Conservation (phyloP, 2,797 vertebrate genomes). For the Rhinophrynus dorsalis region DNA sequence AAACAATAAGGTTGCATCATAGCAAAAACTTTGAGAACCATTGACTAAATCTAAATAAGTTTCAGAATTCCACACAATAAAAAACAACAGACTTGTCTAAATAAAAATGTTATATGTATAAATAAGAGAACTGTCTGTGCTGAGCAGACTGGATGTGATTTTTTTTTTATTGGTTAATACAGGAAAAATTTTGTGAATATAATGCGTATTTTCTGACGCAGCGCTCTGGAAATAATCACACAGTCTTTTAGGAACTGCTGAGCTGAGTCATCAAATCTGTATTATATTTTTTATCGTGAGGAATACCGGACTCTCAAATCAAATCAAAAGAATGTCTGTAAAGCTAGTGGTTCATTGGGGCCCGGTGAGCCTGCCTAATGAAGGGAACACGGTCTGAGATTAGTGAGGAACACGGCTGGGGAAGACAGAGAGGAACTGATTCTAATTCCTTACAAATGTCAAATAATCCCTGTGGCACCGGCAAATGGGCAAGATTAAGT, state of each 20-base stretch:
- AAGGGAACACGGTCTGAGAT: neutral
- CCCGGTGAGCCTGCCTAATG: constrained; percentile 6
- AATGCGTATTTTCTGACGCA: neutral
- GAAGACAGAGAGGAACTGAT: neutral
- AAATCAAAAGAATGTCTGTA: no score
- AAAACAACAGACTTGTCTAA: no score
- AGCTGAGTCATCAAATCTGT: neutral
- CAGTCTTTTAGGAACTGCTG: neutral
- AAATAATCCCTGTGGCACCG: neutral
- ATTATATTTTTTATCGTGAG: no score
- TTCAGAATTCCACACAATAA: no score
- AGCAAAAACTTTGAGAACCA: no score
- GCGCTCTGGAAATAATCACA: neutral
- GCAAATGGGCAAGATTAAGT: constrained; percentile 4
- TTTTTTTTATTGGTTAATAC: neutral
- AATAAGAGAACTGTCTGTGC: neutral
- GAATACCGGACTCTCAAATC: no score
- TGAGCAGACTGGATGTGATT: neutral
- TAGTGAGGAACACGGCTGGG: neutral
- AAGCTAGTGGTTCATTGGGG: no score
- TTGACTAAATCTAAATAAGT: no score
- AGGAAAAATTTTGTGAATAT: neutral
- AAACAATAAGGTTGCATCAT: no score
- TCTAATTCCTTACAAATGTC: constrained; percentile 5
- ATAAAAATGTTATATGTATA: no score